These are phyloP conservation scores for Hydractinia echinata DNA, from an alignment of 30 jellyfish, hydroid and myxozoan species.

Conservation along the genomic window DNA sequence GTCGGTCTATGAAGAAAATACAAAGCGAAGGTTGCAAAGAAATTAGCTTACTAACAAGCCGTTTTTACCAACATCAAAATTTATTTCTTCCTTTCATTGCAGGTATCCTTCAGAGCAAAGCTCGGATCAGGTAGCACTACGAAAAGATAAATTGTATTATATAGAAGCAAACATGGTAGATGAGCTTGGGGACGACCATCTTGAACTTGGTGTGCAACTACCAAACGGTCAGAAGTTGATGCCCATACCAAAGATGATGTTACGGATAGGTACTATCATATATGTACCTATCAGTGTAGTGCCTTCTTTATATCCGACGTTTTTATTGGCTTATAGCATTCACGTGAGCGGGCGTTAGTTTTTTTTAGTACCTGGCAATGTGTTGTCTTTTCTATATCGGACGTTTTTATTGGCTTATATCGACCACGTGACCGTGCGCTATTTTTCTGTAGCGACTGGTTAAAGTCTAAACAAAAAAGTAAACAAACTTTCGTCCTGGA, in stretches of 20 bases:
- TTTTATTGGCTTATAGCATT: conserved; percentile 27
- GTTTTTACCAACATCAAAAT: too few species aligned
- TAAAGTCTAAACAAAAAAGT: too few species aligned
- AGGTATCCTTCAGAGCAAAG: conserved; percentile 67
- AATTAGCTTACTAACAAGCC: too few species aligned
- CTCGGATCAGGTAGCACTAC: conserved; percentile 59
- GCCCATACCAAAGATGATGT: conserved; percentile 73
- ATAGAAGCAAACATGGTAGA: conserved; percentile 90
- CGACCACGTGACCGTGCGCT: background rate
- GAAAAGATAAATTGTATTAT: conserved; percentile 47
- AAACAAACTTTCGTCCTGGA: conserved; percentile 22
- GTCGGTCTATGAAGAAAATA: too few species aligned
- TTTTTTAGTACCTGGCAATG: too few species aligned
- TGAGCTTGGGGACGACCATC: conserved; percentile 63
- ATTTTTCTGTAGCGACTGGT: too few species aligned
- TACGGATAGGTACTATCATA: conserved; percentile 52
- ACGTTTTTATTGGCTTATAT: conserved; percentile 15
- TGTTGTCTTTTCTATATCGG: background rate
- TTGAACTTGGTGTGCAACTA: conserved; percentile 68
- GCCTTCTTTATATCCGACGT: background rate
- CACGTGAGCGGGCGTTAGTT: too few species aligned
- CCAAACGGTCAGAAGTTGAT: conserved; percentile 68
- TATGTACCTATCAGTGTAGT: background rate
- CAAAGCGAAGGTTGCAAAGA: too few species aligned
- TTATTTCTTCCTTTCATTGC: background rate